phyloP scores from a whole-genome alignment of 2,113 vertebrate species.

The Plecotus auritus region DNA sequence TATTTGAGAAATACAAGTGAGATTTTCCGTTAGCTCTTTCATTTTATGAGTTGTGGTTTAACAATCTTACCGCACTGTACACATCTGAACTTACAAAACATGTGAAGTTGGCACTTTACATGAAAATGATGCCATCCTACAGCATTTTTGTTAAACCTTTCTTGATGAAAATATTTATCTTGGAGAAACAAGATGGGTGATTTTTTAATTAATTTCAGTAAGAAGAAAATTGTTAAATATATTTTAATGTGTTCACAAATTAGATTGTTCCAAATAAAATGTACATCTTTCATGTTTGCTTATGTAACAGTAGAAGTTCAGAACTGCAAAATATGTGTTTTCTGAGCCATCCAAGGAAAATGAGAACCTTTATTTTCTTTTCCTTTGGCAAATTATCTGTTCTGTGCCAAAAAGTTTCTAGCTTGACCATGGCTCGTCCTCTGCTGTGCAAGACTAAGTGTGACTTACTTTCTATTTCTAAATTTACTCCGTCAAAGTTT shows the following conservation, averaged over 20 bases:
- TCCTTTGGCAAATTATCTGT: neutral
- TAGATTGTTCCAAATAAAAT: neutral
- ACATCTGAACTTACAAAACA: slow-evolving; percentile 52
- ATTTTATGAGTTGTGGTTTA: slow-evolving; percentile 62
- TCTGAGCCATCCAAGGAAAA: neutral
- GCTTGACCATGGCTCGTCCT: neutral
- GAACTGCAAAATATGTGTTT: neutral
- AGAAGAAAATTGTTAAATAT: neutral
- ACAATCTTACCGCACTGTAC: slow-evolving; percentile 50
- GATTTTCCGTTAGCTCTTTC: slow-evolving; percentile 64
- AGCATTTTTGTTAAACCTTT: slow-evolving; percentile 8
- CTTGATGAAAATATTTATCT: slow-evolving; percentile 58
- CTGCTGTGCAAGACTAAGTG: neutral
- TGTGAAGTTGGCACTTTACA: slow-evolving; percentile 9
- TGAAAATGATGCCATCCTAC: neutral
- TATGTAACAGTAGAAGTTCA: neutral
- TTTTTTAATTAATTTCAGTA: neutral
- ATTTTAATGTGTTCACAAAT: neutral
- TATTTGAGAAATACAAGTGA: slow-evolving; percentile 59
- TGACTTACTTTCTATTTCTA: slow-evolving; percentile 40
- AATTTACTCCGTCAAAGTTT: slow-evolving; percentile 2
- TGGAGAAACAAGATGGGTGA: neutral
- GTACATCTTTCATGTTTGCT: neutral
- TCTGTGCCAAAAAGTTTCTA: neutral
- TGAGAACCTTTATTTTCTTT: neutral